Evolutionary conservation across 2,888 invertebrate species (phyloP), one percentile per base, ranked within the genome.

Genomic region (Calameuta idolon): DNA sequence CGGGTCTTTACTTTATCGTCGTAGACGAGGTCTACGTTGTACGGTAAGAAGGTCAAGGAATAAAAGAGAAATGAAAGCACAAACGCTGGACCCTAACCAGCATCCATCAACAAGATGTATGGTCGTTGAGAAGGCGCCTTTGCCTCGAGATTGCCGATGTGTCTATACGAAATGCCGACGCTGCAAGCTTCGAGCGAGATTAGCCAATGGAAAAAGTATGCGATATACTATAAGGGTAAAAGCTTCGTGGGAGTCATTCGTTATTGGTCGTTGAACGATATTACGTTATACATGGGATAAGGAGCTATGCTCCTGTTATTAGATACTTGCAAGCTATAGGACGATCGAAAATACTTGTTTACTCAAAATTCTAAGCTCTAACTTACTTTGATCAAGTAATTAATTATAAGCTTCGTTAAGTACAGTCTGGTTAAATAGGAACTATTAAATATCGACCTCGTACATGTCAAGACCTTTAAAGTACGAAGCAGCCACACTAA

Each of bases 401-500:
- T 55, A 23, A 55, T 55, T 55, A 23, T 9, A 2, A 23, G 55
- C 9, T 55, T 55, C 15, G 55, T 55, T 55, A 55, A 55, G 55
- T 55, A 23, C 55, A 55, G 23, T 55, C 55, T 55, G 23, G 23
- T 55, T 55, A 55, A 55, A 55, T 23, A 55, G 9, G 55, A 55
- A 55, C 55, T 55, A 55, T 55, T 55, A 55, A 55, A 55, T 55
- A 78, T 82, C 80, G 77, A 68, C 76, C 73, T 77, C 80, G 79
- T 79, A 77, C 74, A 80, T 80, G 85, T 86, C 85, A 82, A 86
- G 88, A 85, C 86, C 87, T 87, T 88, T 85, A 85, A 86, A 82
- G 83, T 82, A 85, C 85, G 80, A 87, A 86, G 87, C 87, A 85
- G 79, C 80, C 83, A 82, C 84, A 83, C 85, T 89, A 89, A 90